Evolutionary conservation across 2,888 invertebrate species (phyloP).

Genomic region (Diachrysia chrysitis): DNA sequence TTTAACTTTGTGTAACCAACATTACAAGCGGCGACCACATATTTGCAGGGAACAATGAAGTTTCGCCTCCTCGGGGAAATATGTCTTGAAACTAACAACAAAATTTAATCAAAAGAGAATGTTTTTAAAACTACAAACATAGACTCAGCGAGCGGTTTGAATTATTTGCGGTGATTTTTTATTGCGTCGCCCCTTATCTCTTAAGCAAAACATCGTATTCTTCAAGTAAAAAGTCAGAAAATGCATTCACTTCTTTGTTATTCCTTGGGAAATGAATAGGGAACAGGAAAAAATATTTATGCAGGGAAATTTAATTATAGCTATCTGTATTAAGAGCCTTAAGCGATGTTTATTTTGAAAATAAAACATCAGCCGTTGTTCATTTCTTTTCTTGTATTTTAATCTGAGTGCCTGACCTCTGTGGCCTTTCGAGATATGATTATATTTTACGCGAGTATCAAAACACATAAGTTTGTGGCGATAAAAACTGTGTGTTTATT

Average conservation of each 20-base stretch:
- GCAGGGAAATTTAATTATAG: constrained; percentile 44
- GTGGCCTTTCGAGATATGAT: neutral
- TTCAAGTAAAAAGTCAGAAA: constrained; percentile 38
- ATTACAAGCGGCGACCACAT: constrained; percentile 60
- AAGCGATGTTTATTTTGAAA: constrained; percentile 34
- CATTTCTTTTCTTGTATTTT: constrained; percentile 12
- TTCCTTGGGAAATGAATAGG: constrained; percentile 25
- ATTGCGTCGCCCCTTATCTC: constrained; percentile 19
- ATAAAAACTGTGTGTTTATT: constrained; percentile 32
- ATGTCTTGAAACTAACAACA: constrained; percentile 57
- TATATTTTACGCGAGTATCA: neutral
- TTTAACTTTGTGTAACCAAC: constrained; percentile 58
- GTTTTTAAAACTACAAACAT: constrained; percentile 53
- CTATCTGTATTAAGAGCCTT: constrained; percentile 34
- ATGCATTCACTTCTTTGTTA: constrained; percentile 43
- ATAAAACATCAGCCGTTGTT: constrained; percentile 19
- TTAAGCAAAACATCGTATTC: constrained; percentile 35
- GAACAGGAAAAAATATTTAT: constrained; percentile 38
- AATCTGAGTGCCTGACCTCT: neutral
- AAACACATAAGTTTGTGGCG: neutral
- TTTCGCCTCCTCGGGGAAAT: constrained; percentile 55
- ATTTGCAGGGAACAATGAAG: constrained; percentile 58
- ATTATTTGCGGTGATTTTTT: constrained; percentile 52
- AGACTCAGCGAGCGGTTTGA: constrained; percentile 41
- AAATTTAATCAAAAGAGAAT: constrained; percentile 57